Evolutionary conservation across 2,797 vertebrate genomes (phyloP).

Genomic region (Odontamblyopus lacepedii): DNA sequence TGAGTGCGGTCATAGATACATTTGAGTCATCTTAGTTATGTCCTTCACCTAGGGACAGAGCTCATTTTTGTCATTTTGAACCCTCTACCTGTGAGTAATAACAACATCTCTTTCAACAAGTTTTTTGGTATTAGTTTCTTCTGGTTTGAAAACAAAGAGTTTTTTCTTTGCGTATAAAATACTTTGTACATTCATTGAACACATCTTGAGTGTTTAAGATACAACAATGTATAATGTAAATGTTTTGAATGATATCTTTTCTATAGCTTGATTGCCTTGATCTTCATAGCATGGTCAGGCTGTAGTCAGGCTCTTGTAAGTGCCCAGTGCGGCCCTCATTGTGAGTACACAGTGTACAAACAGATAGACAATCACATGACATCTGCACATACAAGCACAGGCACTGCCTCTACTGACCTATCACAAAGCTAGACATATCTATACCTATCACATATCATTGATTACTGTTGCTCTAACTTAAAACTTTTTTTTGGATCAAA

Average conservation of each 20-base stretch:
- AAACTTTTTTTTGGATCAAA: constrained; percentile 1
- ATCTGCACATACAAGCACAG: constrained; percentile 52
- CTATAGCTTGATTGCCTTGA: neutral
- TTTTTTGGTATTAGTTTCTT: neutral
- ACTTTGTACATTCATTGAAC: neutral
- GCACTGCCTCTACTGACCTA: constrained; percentile 28
- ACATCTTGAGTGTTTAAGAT: neutral
- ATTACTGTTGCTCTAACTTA: constrained; percentile 4
- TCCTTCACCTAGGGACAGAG: neutral
- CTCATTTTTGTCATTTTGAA: constrained; percentile 3
- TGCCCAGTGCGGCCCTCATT: constrained; percentile 41
- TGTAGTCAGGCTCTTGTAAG: constrained; percentile 7
- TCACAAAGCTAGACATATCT: too few relatives aligned
- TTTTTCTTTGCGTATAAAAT: neutral
- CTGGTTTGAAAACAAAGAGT: neutral
- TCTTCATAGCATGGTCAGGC: neutral
- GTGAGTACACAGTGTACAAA: constrained; percentile 52
- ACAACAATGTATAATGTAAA: neutral
- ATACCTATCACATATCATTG: constrained; percentile 29
- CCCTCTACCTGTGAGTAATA: neutral
- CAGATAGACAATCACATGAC: constrained; percentile 65
- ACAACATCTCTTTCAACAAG: neutral
- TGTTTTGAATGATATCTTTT: neutral
- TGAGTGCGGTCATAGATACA: neutral
- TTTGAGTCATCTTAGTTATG: neutral